Conservation (phyloP, 1,140 invertebrate genomes). For the Ooceraea biroi region DNA sequence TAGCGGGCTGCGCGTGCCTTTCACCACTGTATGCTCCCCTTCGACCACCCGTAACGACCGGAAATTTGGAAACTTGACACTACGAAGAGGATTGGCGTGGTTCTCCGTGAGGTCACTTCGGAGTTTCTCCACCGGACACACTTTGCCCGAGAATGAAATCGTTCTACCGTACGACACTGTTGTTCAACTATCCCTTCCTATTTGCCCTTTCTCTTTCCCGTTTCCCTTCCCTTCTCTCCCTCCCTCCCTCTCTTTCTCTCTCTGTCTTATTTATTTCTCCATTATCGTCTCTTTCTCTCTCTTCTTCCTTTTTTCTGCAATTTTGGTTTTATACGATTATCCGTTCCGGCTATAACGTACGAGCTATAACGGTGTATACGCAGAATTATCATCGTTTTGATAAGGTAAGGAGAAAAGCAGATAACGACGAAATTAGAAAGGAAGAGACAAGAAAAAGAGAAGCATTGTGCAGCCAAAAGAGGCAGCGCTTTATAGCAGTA, state of each 20-base stretch:
- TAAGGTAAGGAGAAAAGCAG: conserved; percentile 20
- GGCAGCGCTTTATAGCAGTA: conserved; percentile 74
- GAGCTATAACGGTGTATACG: background rate
- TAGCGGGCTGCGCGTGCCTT: conserved; percentile 48
- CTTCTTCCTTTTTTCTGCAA: background rate
- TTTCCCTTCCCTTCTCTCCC: conserved; percentile 2
- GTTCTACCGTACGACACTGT: conserved; percentile 59
- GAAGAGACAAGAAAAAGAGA: conserved; percentile 12
- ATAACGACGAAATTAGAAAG: conserved; percentile 2
- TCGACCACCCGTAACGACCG: conserved; percentile 65
- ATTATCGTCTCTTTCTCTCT: background rate
- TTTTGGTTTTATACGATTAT: conserved; percentile 26
- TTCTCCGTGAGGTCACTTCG: conserved; percentile 68
- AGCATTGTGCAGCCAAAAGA: conserved; percentile 55
- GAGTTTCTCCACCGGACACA: conserved; percentile 67
- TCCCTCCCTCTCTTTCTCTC: conserved; percentile 4
- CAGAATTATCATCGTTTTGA: conserved; percentile 33
- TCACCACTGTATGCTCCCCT: conserved; percentile 38
- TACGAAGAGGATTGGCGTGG: conserved; percentile 61
- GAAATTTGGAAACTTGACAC: conserved; percentile 77
- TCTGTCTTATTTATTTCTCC: conserved; percentile 20
- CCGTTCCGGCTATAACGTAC: background rate
- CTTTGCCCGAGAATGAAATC: conserved; percentile 62
- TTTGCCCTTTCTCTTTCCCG: conserved; percentile 15
- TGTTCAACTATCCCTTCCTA: conserved; percentile 30